Evolutionary conservation across 2,888 invertebrate genomes (phyloP).

Genomic region (Exocentrus adspersus): DNA sequence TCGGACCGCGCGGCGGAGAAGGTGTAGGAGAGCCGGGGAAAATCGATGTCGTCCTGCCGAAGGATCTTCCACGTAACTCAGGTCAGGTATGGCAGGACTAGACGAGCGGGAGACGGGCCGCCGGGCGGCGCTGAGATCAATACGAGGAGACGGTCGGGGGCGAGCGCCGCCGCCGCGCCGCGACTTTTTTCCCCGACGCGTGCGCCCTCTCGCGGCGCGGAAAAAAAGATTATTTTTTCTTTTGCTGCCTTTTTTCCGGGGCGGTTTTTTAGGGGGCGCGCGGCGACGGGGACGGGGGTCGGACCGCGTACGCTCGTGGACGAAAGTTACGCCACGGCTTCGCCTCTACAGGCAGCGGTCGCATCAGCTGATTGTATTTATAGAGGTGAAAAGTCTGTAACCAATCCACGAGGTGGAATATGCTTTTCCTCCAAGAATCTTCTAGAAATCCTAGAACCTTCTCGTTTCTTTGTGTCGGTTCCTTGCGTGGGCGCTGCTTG

Average conservation of each 20-base stretch:
- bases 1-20: conserved; percentile 2
- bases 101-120: conserved; percentile 45
- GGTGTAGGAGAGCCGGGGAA: conserved; percentile 36
- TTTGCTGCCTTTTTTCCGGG: conserved; percentile 43
- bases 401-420: too few relatives aligned
- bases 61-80: conserved; percentile 60
- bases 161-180: conserved; percentile 35
- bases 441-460: too few relatives aligned
- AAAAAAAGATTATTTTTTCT: conserved; percentile 46
- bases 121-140: conserved; percentile 55
- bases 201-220: conserved; percentile 30
- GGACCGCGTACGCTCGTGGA: conserved; percentile 29
- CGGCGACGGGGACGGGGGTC: too few relatives aligned
- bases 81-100: conserved; percentile 56
- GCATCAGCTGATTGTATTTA: too few relatives aligned
- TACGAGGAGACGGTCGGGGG: conserved; percentile 54
- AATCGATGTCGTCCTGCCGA: conserved; percentile 60
- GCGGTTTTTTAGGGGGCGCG: conserved; percentile 41
- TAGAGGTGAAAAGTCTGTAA: too few relatives aligned
- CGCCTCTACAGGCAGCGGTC: too few relatives aligned
- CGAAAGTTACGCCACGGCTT: too few relatives aligned
- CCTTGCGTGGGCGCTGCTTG: conserved; percentile 31
- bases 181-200: conserved; percentile 43
- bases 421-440: too few relatives aligned
- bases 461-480: too few relatives aligned